Percentiles rank a stretch among this genome's conserved stretches.
phyloP scores from a whole-genome alignment of 2,797 vertebrate species.

The Tinamus major region DNA sequence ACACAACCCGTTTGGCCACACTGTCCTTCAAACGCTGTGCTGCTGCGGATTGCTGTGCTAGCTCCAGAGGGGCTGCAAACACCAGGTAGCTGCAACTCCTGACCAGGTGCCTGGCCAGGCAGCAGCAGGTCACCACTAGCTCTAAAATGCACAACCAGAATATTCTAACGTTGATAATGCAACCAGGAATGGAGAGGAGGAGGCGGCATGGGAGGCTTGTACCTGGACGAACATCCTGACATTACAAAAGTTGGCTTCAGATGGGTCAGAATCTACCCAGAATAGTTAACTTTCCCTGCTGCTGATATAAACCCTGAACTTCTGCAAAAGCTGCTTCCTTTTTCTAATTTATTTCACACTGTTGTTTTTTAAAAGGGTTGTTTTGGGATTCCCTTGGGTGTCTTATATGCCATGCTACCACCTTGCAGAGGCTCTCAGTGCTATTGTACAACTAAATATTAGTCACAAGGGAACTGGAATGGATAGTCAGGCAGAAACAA shows the following conservation, averaged over 20 bases:
- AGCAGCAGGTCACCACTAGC: background rate
- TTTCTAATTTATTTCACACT: conserved; percentile 38
- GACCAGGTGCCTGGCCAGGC: rapidly evolving
- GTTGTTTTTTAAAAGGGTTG: conserved; percentile 16
- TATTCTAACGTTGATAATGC: background rate
- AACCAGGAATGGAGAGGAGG: background rate
- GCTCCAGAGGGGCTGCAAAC: background rate
- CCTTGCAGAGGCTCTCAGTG: conserved; percentile 37
- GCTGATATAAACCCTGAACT: background rate
- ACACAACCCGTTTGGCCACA: background rate
- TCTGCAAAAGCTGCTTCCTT: background rate
- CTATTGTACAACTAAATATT: background rate
- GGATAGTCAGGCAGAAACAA: conserved; percentile 51
- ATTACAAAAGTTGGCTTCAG: background rate
- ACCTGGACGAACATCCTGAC: background rate
- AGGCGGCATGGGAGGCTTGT: background rate
- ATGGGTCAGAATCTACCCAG: background rate
- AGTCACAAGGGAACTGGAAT: conserved; percentile 37
- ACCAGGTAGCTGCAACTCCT: background rate
- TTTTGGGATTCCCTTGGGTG: conserved; percentile 52
- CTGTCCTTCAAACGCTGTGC: rapidly evolving
- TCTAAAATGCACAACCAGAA: background rate
- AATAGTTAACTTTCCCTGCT: background rate
- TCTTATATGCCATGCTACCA: background rate
- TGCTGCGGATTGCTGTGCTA: background rate